Evolutionary conservation across 2,113 vertebrate species (phyloP).

Genomic region (Scortum barcoo): DNA sequence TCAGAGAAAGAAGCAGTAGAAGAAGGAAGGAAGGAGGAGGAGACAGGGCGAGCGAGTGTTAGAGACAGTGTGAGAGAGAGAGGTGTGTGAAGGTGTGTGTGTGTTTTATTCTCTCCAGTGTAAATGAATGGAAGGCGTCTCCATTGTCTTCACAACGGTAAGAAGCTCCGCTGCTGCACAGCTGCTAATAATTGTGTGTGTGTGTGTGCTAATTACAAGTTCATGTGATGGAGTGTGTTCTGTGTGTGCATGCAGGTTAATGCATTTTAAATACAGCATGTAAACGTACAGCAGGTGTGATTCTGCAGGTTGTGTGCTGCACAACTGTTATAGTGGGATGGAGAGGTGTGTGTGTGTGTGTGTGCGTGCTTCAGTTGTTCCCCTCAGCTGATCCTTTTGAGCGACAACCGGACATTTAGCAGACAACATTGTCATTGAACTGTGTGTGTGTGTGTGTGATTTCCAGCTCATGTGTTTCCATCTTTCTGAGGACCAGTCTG

Average conservation of each 20-base stretch:
- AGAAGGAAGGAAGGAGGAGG: constrained; percentile 27
- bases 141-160: constrained; percentile 73
- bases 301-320: neutral
- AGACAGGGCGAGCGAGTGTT: constrained; percentile 32
- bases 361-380: neutral
- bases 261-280: neutral
- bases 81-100: constrained; percentile 47
- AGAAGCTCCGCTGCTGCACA: constrained; percentile 48
- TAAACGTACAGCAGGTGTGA: neutral
- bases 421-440: no score
- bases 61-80: constrained; percentile 32
- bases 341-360: neutral
- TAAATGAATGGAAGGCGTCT: constrained; percentile 65
- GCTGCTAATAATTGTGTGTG: constrained; percentile 27
- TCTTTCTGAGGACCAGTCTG: no score
- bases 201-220: constrained; percentile 19
- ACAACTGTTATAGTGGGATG: neutral
- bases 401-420: no score
- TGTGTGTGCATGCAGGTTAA: constrained; percentile 5
- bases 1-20: constrained; percentile 37
- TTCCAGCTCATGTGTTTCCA: no score
- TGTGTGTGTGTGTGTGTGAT: neutral
- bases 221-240: constrained; percentile 3
- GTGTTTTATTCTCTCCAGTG: constrained; percentile 46
- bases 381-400: no score